Conservation (phyloP, 2,888 invertebrate genomes). For the Teinopalpus imperialis region DNA sequence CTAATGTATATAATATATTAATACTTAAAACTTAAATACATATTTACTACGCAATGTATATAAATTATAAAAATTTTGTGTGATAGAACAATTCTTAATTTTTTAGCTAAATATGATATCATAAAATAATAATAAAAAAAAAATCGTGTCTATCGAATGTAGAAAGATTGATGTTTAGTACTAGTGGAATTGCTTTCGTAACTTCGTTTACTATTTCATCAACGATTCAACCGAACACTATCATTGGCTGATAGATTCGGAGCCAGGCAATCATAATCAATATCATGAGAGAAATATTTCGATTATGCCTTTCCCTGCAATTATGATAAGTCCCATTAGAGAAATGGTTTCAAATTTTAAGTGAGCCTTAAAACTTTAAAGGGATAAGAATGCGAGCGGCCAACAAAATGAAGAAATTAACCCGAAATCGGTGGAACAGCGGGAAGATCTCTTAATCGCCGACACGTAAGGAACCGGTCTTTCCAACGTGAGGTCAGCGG, state of each 20-base stretch:
- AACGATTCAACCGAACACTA: conserved; percentile 24
- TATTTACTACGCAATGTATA: no score
- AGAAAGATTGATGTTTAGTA: conserved; percentile 30
- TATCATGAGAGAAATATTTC: conserved; percentile 38
- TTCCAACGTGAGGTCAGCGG: conserved; percentile 41
- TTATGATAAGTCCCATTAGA: conserved; percentile 61
- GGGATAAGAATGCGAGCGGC: conserved; percentile 44
- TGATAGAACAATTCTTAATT: no score
- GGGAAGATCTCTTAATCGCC: conserved; percentile 70
- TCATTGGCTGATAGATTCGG: conserved; percentile 24
- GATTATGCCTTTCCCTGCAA: conserved; percentile 39
- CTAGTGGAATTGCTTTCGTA: conserved; percentile 36
- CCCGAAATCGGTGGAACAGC: conserved; percentile 69
- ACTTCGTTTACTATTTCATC: conserved; percentile 36
- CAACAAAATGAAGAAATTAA: conserved; percentile 76
- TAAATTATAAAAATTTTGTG: no score
- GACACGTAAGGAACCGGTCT: conserved; percentile 55
- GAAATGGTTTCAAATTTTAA: conserved; percentile 55
- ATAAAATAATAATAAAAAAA: no score
- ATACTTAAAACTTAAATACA: no score
- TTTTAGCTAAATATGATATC: no score
- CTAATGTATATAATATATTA: no score
- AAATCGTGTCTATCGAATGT: no score
- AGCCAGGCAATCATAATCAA: conserved; percentile 39
- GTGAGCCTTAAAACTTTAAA: conserved; percentile 34